phyloP scores from a whole-genome alignment of 1,140 invertebrate genomes.

The Phenacoccus solenopsis region DNA sequence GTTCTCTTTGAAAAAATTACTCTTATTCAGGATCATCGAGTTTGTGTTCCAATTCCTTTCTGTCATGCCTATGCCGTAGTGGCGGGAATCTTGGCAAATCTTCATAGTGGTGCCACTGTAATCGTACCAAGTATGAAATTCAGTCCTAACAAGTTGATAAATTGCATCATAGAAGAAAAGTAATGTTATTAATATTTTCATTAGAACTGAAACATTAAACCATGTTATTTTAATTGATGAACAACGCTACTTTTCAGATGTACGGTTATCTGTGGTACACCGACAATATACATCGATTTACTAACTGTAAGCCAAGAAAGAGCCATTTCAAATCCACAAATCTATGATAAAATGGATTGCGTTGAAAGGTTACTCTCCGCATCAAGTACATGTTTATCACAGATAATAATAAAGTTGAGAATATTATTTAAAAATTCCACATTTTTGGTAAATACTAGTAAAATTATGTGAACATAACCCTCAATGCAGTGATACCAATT shows the following conservation, averaged over 20 bases:
- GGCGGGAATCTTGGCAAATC: slow-evolving; percentile 45
- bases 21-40: slow-evolving; percentile 25
- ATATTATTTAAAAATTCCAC: slow-evolving; percentile 28
- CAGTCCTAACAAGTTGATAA: slow-evolving; percentile 50
- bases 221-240: too few species aligned
- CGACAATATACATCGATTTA: slow-evolving; percentile 92
- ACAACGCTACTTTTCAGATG: slow-evolving; percentile 42
- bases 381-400: slow-evolving; percentile 60
- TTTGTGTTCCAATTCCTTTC: slow-evolving; percentile 71
- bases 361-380: slow-evolving; percentile 49
- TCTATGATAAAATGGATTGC: neutral
- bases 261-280: slow-evolving; percentile 73
- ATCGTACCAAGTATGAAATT: slow-evolving; percentile 56
- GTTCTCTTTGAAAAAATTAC: neutral
- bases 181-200: slow-evolving; percentile 30
- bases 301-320: slow-evolving; percentile 15
- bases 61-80: slow-evolving; percentile 85
- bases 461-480: slow-evolving; percentile 13
- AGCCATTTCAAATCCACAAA: slow-evolving; percentile 17
- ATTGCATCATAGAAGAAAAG: slow-evolving; percentile 56
- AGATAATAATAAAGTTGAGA: slow-evolving; percentile 50
- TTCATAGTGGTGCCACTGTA: slow-evolving; percentile 52
- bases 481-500: neutral
- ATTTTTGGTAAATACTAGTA: neutral
- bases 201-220: neutral